Percentiles rank a stretch among this genome's conserved stretches.
phyloP scores from a whole-genome alignment of 2,113 vertebrate species.

The Nematolebias whitei region DNA sequence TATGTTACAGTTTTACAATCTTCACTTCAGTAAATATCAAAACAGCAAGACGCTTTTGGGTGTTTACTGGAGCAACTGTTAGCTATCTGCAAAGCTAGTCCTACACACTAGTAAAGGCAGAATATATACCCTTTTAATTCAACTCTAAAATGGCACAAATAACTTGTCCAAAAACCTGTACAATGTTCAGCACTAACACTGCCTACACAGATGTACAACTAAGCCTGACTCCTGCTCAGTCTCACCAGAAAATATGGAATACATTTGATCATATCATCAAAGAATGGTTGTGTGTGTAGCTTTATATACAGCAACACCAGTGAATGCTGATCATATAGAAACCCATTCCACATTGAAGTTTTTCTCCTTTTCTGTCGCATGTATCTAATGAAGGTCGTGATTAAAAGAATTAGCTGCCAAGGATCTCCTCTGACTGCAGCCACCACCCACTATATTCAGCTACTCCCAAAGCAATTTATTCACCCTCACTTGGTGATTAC shows the following conservation, averaged over 20 bases:
- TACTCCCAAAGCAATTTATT: background rate
- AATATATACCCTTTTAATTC: no score
- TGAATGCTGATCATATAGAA: background rate
- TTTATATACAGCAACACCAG: background rate
- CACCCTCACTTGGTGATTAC: background rate
- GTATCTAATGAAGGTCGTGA: background rate
- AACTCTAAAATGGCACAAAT: no score
- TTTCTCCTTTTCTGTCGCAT: background rate
- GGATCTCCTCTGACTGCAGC: background rate
- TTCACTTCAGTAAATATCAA: no score
- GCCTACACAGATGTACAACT: no score
- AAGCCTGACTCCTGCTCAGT: no score
- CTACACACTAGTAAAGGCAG: no score
- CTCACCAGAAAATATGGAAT: background rate
- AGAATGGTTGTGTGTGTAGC: background rate
- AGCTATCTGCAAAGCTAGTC: no score
- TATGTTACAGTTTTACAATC: no score
- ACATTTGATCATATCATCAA: background rate
- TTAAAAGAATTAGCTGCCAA: background rate
- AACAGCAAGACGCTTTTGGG: no score
- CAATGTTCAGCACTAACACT: no score
- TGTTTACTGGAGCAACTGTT: no score
- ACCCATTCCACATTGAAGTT: background rate
- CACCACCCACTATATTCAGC: conserved; percentile 2
- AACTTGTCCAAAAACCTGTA: no score